phyloP scores from a whole-genome alignment of 2,888 invertebrate genomes.

The Cosmia pyralina region DNA sequence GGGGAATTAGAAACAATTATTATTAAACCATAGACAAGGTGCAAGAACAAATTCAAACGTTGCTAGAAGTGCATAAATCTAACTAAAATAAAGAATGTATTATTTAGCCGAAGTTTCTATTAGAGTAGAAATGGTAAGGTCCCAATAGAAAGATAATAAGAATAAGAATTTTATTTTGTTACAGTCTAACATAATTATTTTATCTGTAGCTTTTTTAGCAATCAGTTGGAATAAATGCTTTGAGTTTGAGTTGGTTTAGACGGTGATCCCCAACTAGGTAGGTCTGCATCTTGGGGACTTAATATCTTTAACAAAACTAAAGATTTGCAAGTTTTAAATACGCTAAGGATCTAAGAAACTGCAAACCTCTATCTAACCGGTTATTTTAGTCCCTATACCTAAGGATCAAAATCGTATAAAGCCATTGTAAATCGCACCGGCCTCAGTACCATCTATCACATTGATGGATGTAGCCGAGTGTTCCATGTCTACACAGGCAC shows the following conservation, averaged over 20 bases:
- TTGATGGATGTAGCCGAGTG: conserved; percentile 23
- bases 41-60: not conserved
- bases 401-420: conserved; percentile 18
- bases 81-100: not conserved
- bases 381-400: not conserved
- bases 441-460: conserved; percentile 26
- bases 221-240: no score
- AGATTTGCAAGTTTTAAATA: no score
- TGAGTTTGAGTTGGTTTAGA: no score
- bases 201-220: no score
- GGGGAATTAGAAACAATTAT: no score
- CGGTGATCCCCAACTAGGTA: no score
- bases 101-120: not conserved
- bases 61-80: not conserved
- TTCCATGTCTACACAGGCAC: conserved; percentile 1
- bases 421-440: conserved; percentile 16
- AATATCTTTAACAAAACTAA: no score
- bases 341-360: no score
- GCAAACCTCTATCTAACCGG: not conserved
- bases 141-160: no score
- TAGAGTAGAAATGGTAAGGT: not conserved
- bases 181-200: no score
- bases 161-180: no score
- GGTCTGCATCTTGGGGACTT: no score
- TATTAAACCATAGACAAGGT: not conserved